A percentile compares a stretch with the other conserved stretches of the same genome.
phyloP scores from a whole-genome alignment of 1,140 invertebrate genomes.

The Leptonema lineaticorne region DNA sequence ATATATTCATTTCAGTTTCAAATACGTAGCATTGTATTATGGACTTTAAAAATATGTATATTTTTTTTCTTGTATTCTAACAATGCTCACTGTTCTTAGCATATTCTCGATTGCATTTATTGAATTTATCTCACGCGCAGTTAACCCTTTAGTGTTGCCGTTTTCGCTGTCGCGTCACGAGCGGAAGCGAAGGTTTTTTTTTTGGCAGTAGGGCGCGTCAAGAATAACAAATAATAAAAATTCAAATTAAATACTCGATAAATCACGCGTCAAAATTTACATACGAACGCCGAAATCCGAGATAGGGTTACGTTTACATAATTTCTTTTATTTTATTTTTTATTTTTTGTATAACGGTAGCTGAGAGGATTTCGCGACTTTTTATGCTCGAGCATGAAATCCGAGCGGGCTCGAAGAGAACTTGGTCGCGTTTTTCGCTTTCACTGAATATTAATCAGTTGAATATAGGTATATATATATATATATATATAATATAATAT shows the following conservation, averaged over 20 bases:
- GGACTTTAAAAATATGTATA: neutral
- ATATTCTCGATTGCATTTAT: neutral
- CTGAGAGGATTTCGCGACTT: conserved; percentile 23
- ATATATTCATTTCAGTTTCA: too few relatives aligned
- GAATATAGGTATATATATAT: too few relatives aligned
- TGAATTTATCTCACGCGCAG: conserved; percentile 38
- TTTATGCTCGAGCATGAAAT: conserved; percentile 13
- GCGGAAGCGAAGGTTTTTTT: conserved; percentile 40
- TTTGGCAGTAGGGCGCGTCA: conserved; percentile 53
- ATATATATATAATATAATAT: too few relatives aligned
- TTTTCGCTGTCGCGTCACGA: conserved; percentile 8
- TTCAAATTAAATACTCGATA: conserved; percentile 61
- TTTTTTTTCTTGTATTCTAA: neutral
- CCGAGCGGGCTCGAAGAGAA: neutral
- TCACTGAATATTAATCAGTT: conserved; percentile 31
- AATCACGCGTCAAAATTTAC: conserved; percentile 58
- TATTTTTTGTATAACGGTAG: conserved; percentile 21
- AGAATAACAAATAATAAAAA: conserved; percentile 63
- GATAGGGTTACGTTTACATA: too few relatives aligned
- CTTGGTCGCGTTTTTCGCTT: conserved; percentile 9
- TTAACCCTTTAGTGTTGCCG: conserved; percentile 31
- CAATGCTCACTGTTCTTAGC: neutral
- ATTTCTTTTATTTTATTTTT: too few relatives aligned
- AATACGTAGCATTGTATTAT: too few relatives aligned
- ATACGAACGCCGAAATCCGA: too few relatives aligned